Evolutionary conservation across 2,888 invertebrate genomes (phyloP), one percentile per base, ranked within the genome.

Genomic region (Drosophila monieri): DNA sequence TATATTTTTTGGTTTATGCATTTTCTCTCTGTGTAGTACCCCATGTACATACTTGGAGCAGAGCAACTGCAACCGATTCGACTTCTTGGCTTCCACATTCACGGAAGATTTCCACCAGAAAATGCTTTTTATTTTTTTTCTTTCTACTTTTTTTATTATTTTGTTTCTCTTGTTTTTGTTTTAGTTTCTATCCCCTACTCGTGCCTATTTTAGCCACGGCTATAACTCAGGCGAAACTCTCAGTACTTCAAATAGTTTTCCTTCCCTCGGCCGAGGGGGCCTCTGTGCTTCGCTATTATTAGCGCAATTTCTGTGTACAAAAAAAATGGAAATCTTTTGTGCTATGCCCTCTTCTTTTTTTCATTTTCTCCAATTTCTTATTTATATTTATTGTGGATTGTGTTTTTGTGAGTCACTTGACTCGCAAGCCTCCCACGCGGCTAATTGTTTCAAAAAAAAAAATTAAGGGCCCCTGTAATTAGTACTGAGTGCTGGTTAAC

Each of bases 261-360:
- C 44, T 30, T 14, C 10, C 52, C 30, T 25, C 5, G 1, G 5
- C 5, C 25, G 18, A 18, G 54, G 76, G 64, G 62, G 80, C 65
- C 71, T 85, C 69, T 85, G 1, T 41, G 43, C 62, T 51, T 73
- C 70, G 85, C 80, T 80, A 80, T 80, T 85, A 80, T 80, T 80
- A 80, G 80, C 76, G 85, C 80, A 80, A 80, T 80, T 86, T 79
- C 66, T 74, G 52, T 64, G 52, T 55, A 57, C 23, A 48, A 60
- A 47, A 65, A 65, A 65, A 67, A 76, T 61, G 78, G 37, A 30
- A 49, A 37, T 66, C 48, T 47, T 58, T 39, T 52, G 41, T 44
- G 44, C 21, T n/a, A 23, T 47, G 25, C 44, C 47, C 18, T 46
- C 44, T 32, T n/a, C n/a, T 12, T 1, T 32, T 32, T 32, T 32